These are phyloP conservation scores for Morone saxatilis DNA, from an alignment of 2,113 vertebrate species.

Conservation along the genomic window DNA sequence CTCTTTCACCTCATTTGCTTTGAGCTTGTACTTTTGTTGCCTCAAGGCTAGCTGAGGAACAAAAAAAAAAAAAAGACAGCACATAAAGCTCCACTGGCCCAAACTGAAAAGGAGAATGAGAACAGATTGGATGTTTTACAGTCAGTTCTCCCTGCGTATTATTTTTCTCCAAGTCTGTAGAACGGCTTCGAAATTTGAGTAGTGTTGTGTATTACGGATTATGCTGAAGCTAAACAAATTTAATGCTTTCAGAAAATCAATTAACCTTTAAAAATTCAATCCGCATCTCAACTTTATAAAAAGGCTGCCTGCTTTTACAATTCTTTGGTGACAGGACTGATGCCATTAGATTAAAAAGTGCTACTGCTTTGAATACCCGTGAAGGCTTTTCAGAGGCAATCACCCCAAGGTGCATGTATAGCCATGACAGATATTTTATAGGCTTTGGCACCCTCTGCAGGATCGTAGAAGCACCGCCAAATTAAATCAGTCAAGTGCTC, in stretches of 20 bases:
- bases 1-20: background rate
- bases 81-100: slow-evolving; percentile 8
- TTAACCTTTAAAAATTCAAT: background rate
- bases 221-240: background rate
- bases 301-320: background rate
- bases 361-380: background rate
- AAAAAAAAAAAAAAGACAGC: background rate
- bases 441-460: slow-evolving; percentile 82
- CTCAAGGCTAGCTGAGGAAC: background rate
- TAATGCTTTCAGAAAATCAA: background rate
- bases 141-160: background rate
- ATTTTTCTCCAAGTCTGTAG: slow-evolving; percentile 7
- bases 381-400: background rate
- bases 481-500: slow-evolving; percentile 12
- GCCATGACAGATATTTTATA: slow-evolving; percentile 57
- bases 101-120: slow-evolving; percentile 36
- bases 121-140: slow-evolving; percentile 34
- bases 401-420: background rate
- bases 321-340: background rate
- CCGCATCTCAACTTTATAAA: background rate
- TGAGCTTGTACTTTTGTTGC: slow-evolving; percentile 12
- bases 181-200: background rate
- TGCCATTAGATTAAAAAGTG: background rate
- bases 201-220: background rate
- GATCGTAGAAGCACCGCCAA: slow-evolving; percentile 44